Conservation (phyloP, 2,888 invertebrate species). For the Stomorhina lunata region DNA sequence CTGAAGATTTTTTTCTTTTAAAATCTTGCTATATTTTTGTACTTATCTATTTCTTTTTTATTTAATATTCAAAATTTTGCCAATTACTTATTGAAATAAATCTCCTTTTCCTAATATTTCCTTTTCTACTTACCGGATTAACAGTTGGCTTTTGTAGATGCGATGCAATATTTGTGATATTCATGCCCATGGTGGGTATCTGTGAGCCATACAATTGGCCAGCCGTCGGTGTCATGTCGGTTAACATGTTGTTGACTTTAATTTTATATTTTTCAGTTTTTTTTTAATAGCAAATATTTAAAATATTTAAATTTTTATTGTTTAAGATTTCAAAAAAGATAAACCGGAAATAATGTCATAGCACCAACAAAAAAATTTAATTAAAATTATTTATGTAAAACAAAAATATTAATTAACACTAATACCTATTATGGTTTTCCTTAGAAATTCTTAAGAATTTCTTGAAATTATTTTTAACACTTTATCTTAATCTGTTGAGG, state of each 20-base stretch:
- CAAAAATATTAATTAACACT: not conserved
- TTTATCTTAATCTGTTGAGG: no score
- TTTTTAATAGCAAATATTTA: not conserved
- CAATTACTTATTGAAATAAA: no score
- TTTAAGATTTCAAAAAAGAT: not conserved
- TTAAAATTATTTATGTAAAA: conserved; percentile 8
- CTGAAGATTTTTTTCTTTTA: no score
- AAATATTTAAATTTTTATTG: not conserved
- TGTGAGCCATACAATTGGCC: conserved; percentile 83
- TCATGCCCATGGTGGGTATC: conserved; percentile 83
- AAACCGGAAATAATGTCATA: conserved; percentile 37
- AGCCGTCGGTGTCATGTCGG: conserved; percentile 83
- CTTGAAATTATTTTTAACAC: not conserved
- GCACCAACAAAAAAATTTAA: not conserved
- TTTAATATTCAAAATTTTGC: no score
- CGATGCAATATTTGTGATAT: conserved; percentile 80
- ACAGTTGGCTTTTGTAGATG: conserved; percentile 80
- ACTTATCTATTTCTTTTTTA: no score
- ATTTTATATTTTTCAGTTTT: conserved; percentile 7
- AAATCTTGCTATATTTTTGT: no score
- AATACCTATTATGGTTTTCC: not conserved
- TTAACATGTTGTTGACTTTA: conserved; percentile 79
- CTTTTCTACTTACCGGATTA: conserved; percentile 78
- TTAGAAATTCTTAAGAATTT: not conserved
- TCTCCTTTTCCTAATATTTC: not conserved